These are phyloP conservation scores for Drosophila pegasa DNA, from an alignment of 2,888 invertebrate genomes.

Conservation along the genomic window DNA sequence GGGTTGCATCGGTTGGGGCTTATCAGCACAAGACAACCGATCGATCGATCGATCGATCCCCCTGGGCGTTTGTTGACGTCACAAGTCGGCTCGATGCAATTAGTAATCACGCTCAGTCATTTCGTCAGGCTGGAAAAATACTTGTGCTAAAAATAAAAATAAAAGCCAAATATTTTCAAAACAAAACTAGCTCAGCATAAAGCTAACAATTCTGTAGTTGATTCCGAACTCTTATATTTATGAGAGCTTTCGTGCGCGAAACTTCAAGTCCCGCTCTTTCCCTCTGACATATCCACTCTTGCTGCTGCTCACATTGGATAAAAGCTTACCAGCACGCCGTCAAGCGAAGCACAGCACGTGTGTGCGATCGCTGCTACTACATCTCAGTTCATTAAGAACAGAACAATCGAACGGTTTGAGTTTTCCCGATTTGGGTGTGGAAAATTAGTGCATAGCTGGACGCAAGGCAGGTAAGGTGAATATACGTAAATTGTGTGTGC, in stretches of 20 bases:
- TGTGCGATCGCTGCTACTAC: constrained; percentile 9
- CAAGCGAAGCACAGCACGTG: constrained; percentile 36
- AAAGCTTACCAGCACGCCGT: constrained; percentile 33
- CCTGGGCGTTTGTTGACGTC: constrained; percentile 60
- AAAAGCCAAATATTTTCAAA: constrained; percentile 2
- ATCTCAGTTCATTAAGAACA: constrained; percentile 26
- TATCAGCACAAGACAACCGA: constrained; percentile 55
- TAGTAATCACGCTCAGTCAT: constrained; percentile 46
- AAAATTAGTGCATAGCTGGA: constrained; percentile 25
- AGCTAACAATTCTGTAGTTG: too few relatives aligned
- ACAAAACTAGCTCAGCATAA: neutral
- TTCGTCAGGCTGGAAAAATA: constrained; percentile 70
- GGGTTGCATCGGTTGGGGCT: constrained; percentile 23
- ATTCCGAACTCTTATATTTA: constrained; percentile 12
- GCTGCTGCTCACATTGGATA: constrained; percentile 17
- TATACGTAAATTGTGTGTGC: neutral
- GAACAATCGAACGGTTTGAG: constrained; percentile 22
- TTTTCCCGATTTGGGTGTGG: constrained; percentile 9
- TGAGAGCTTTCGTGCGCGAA: constrained; percentile 14
- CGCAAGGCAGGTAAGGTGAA: constrained; percentile 20
- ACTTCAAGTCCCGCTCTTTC: constrained; percentile 48
- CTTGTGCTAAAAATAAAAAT: constrained; percentile 12
- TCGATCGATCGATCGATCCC: constrained; percentile 49
- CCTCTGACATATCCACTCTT: neutral
- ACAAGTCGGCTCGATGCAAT: constrained; percentile 36